phyloP scores from a whole-genome alignment of 2,113 vertebrate genomes.

The Chionodraco myersi region DNA sequence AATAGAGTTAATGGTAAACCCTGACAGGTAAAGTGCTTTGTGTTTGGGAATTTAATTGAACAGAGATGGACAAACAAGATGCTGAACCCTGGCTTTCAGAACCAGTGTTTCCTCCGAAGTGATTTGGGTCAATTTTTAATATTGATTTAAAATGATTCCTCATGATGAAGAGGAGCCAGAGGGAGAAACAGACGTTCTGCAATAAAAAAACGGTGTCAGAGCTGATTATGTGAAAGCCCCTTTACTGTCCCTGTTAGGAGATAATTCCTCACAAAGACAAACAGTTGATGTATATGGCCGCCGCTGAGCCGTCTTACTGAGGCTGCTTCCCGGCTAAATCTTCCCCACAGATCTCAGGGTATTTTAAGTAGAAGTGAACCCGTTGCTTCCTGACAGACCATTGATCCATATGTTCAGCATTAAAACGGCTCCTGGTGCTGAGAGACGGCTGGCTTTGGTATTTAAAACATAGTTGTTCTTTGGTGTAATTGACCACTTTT shows the following conservation, averaged over 20 bases:
- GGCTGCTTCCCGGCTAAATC: neutral
- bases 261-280: neutral
- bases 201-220: neutral
- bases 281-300: neutral
- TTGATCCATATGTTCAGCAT: neutral
- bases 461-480: no score
- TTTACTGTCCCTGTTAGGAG: neutral
- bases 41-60: no score
- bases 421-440: no score
- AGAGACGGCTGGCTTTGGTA: no score
- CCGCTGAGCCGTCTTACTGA: neutral
- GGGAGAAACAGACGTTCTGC: no score
- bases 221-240: neutral
- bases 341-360: neutral
- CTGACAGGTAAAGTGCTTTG: no score
- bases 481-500: no score
- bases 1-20: no score
- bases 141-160: neutral
- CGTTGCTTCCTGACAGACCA: neutral
- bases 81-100: no score
- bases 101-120: no score
- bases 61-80: no score
- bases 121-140: neutral
- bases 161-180: no score
- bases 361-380: neutral